Base-by-base conservation (phyloP, 1,140 invertebrate genomes). In the Diabrotica undecimpunctata region DNA sequence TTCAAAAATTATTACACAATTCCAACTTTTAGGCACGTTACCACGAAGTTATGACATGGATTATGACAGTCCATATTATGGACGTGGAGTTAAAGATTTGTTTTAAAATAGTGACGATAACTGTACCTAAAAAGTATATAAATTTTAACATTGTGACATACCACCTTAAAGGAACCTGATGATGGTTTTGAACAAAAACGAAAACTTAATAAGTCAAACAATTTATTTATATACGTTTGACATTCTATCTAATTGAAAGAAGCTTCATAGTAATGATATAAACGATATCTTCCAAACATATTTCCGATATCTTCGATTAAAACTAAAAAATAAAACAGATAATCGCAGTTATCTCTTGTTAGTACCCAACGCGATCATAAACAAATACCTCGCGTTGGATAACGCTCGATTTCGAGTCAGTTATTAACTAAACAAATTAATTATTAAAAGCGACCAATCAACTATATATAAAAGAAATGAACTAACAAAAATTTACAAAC, bases 281-380 rank as follows among this genome's bases (percentile, higher is more conserved):
- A 58, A 65, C 52, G 69, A 70, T 67, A 70, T 70, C 66, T 56
- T 67, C 60, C 65, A 64, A 70, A 70, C 69, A 70, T 70, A 70
- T 70, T 39, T 62, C 67, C 41, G 69, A 70, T 70, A 70, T 70
- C 69, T 63, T 59, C 46, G 61, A 66, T 66, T 66, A 62, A 64
- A 66, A 25, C 41, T 67, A 70, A 70, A 70, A n/a, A 65, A 67
- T 61, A 53, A 61, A 52, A 51, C 14, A 35, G 13, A 37, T n/a
- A 37, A 35, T 25, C 51, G 52, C n/a, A 7, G 35, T 61, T 51
- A 12, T 52, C 52, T 25, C 25, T n/a, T 55, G 13, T 25, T 14
- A 14, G 51, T 54, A 25, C 13, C 35, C 46, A 53, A 61, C 52
- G 60, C 50, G 52, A 51, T 61, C 37, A 61, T 12, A 52, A 61